Base-by-base conservation (phyloP, 2,888 invertebrate species). In the Xestia ashworthii region DNA sequence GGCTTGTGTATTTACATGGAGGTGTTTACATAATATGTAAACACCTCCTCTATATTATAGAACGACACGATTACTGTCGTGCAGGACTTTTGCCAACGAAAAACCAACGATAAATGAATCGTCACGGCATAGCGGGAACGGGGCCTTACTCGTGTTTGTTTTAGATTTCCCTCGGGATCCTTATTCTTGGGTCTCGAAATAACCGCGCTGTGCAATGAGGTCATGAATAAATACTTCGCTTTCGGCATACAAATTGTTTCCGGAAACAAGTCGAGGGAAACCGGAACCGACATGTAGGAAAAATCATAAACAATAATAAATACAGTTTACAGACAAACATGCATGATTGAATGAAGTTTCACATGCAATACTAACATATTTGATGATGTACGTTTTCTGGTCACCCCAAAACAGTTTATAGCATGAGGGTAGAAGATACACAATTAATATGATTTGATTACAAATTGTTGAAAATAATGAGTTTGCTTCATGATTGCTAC, bases 311-410 rank as follows among this genome's bases (percentile, higher is more conserved):
- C 48, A 77, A 62, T 16, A 68, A 74, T 71, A 65, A 78, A 71
- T 11, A 73, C 32, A 32, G 22, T 53, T 64, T 71, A 82, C 62
- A 50, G 53, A 84, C 83, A 88, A 78, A 55, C 86, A 82, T 78
- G 74, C 75, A 66, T 46, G 53, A 80, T 70, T 69, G 65, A 76
- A 73, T 66, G 64, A 75, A 67, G 46, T 79, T 69, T 74, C 44
- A 82, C 71, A 74, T 82, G 85, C 85, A 82, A 84, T 85, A 84
- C 83, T 84, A 84, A 84, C 86, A 84, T 84, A 72, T 60, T 82
- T 73, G 77, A 77, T 77, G 66, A 71, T 82, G 74, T 74, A 79
- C 74, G 79, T 69, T 76, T 79, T 86, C 86, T 84, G 82, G 74
- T 71, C 85, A 85, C 60, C 85, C 85, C 83, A 85, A 78, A 77